Evolutionary conservation across 1,140 invertebrate species (phyloP).

Genomic region (Telenomus remus): DNA sequence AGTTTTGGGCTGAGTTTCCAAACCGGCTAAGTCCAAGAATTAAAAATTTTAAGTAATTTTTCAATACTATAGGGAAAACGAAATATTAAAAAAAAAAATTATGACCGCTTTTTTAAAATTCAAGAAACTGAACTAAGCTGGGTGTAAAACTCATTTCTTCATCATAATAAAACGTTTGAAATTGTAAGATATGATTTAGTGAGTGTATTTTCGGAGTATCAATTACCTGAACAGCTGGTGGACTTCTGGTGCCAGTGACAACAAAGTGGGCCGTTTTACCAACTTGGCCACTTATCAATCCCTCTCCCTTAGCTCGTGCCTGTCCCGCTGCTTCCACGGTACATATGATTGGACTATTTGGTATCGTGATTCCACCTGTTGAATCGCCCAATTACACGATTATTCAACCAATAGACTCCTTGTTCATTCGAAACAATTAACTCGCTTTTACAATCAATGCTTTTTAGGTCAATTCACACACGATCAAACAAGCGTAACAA

Average conservation of each 20-base stretch:
- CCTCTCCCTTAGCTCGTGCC: slow-evolving; percentile 80
- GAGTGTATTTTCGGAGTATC: no score
- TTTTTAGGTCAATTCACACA: slow-evolving; percentile 47
- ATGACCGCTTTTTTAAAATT: no score
- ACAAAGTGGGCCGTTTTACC: slow-evolving; percentile 72
- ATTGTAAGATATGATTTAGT: no score
- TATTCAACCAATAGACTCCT: slow-evolving; percentile 6
- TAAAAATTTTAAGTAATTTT: no score
- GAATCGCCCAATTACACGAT: slow-evolving; percentile 5
- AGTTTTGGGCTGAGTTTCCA: no score
- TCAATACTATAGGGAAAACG: no score
- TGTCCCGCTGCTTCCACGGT: slow-evolving; percentile 80
- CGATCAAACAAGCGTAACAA: slow-evolving; percentile 29
- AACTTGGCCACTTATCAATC: slow-evolving; percentile 77
- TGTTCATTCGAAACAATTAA: background rate
- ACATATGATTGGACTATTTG: slow-evolving; percentile 75
- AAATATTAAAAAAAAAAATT: no score
- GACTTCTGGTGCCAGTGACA: slow-evolving; percentile 71
- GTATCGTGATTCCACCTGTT: slow-evolving; percentile 76
- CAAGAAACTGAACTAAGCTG: no score
- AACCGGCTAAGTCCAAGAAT: no score
- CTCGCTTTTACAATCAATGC: slow-evolving; percentile 4
- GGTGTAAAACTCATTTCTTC: no score
- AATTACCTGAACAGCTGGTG: slow-evolving; percentile 70
- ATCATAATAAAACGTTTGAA: no score